phyloP scores from a whole-genome alignment of 2,113 vertebrate genomes.

The Ciconia stormi region DNA sequence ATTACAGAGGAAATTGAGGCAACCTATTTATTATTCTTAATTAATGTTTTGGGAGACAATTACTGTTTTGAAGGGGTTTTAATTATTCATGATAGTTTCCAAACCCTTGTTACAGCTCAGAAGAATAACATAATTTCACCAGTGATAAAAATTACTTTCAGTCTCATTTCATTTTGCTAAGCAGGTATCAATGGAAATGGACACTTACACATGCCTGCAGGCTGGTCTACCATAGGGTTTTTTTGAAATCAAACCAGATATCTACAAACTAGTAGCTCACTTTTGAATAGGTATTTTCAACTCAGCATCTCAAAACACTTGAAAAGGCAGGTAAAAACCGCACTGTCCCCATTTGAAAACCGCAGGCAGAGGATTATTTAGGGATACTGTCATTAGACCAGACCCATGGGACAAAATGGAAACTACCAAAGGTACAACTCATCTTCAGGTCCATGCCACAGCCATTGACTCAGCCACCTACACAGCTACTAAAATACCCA shows the following conservation, averaged over 20 bases:
- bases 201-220: background rate
- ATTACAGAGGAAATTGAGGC: background rate
- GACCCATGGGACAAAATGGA: background rate
- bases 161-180: background rate
- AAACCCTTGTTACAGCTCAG: background rate
- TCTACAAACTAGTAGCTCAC: background rate
- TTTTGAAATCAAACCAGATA: background rate
- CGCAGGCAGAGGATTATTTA: background rate
- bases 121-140: background rate
- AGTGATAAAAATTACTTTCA: background rate
- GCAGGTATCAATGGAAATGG: background rate
- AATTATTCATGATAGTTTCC: background rate
- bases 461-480: background rate
- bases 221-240: background rate
- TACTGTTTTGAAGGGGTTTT: background rate
- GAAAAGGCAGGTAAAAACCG: background rate
- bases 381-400: background rate
- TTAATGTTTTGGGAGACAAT: conserved; percentile 1
- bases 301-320: background rate
- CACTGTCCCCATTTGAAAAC: background rate
- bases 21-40: conserved; percentile 40
- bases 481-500: background rate
- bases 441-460: background rate
- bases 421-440: background rate
- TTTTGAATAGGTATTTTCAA: background rate